Conservation (phyloP, 1,140 invertebrate species). For the Micrasema minimum region DNA sequence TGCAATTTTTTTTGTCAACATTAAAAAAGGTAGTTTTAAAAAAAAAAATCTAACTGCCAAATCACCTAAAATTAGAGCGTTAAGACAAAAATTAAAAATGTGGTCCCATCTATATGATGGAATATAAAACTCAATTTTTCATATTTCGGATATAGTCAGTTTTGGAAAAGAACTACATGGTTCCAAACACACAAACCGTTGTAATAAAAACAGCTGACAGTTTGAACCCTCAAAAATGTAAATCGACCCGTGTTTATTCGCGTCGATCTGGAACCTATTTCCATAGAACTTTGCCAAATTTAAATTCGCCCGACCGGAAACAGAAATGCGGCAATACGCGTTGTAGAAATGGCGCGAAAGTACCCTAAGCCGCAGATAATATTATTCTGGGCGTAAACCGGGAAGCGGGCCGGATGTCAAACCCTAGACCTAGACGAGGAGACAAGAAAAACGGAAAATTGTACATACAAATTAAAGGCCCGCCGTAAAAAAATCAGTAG, state of each 20-base stretch:
- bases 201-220: not conserved
- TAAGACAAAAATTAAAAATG: too few relatives aligned
- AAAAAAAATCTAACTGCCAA: too few relatives aligned
- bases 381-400: slow-evolving; percentile 30
- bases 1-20: too few relatives aligned
- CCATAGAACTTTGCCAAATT: slow-evolving; percentile 10
- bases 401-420: slow-evolving; percentile 17
- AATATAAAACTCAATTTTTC: too few relatives aligned
- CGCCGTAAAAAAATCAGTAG: slow-evolving; percentile 1
- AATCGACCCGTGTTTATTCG: slow-evolving; percentile 36
- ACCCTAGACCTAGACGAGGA: not conserved
- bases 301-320: slow-evolving; percentile 34
- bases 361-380: slow-evolving; percentile 21
- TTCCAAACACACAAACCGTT: too few relatives aligned
- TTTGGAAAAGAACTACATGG: too few relatives aligned
- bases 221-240: slow-evolving; percentile 15
- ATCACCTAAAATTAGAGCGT: too few relatives aligned
- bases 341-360: slow-evolving; percentile 42
- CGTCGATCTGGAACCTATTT: slow-evolving; percentile 21
- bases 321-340: slow-evolving; percentile 41
- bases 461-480: not conserved
- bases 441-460: not conserved
- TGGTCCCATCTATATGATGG: too few relatives aligned
- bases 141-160: too few relatives aligned
- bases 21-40: too few relatives aligned